Conservation (phyloP, 2,888 invertebrate genomes). For the Amorpha juglandis region DNA sequence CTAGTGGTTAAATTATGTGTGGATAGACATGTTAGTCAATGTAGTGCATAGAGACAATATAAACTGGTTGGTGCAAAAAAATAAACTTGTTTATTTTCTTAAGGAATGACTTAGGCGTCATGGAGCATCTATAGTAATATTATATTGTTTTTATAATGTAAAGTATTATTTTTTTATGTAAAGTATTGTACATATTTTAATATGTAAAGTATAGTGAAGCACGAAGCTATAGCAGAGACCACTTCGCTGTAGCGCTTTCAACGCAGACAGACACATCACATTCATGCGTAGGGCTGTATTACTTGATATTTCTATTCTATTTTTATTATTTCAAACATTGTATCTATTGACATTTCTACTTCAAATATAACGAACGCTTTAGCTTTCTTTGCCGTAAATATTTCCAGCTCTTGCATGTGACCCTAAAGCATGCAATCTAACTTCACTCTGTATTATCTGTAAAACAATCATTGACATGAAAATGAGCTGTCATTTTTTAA, state of each 20-base stretch:
- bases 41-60: slow-evolving; percentile 57
- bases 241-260: slow-evolving; percentile 52
- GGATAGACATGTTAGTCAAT: slow-evolving; percentile 60
- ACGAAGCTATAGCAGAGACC: slow-evolving; percentile 47
- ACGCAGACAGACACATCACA: slow-evolving; percentile 52
- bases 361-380: slow-evolving; percentile 43
- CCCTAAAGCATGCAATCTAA: slow-evolving; percentile 22
- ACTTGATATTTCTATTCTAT: slow-evolving; percentile 29
- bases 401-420: slow-evolving; percentile 40
- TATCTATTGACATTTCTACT: slow-evolving; percentile 29
- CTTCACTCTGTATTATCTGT: neutral
- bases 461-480: slow-evolving; percentile 9
- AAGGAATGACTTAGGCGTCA: slow-evolving; percentile 77
- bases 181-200: slow-evolving; percentile 31
- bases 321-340: slow-evolving; percentile 34
- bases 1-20: slow-evolving; percentile 73
- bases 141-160: slow-evolving; percentile 47
- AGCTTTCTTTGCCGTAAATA: slow-evolving; percentile 48
- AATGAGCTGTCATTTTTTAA: slow-evolving; percentile 8
- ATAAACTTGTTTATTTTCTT: slow-evolving; percentile 41
- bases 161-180: slow-evolving; percentile 45
- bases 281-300: slow-evolving; percentile 40
- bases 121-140: slow-evolving; percentile 61
- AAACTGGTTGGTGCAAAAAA: slow-evolving; percentile 37
- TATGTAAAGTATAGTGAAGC: slow-evolving; percentile 45